phyloP scores from a whole-genome alignment of 2,888 invertebrate species.

The Gryllus longicercus region DNA sequence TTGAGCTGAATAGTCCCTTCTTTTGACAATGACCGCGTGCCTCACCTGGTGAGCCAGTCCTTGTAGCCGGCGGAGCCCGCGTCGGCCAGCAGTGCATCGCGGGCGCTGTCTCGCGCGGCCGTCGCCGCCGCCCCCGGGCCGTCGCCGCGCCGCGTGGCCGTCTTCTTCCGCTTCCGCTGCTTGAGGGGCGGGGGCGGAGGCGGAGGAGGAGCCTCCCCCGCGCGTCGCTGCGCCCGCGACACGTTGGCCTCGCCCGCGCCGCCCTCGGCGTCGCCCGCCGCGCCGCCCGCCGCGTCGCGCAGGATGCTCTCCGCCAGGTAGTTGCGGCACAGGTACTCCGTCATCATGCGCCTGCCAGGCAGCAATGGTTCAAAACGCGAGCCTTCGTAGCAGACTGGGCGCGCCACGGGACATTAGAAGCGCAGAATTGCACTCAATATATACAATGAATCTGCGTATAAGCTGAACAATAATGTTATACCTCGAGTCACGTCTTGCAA shows the following conservation, averaged over 20 bases:
- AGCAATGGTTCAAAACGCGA: background rate
- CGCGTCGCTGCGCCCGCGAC: background rate
- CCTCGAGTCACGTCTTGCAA: too few relatives aligned
- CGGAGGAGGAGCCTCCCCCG: conserved; percentile 42
- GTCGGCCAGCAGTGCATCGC: conserved; percentile 47
- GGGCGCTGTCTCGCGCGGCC: background rate
- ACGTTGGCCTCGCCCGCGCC: background rate
- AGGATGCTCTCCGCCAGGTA: conserved; percentile 71
- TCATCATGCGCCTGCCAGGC: conserved; percentile 65
- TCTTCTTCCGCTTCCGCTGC: background rate
- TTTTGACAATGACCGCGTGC: too few relatives aligned
- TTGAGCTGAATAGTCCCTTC: too few relatives aligned
- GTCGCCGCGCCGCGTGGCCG: background rate
- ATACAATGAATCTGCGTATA: too few relatives aligned
- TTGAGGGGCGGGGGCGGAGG: conserved; percentile 59
- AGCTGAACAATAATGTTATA: too few relatives aligned
- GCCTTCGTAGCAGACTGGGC: too few relatives aligned
- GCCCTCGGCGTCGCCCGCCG: background rate
- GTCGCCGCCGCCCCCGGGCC: conserved; percentile 33
- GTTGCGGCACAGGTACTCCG: conserved; percentile 71
- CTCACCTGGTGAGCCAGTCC: conserved; percentile 71
- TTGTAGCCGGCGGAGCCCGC: conserved; percentile 70
- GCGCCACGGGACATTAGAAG: too few relatives aligned
- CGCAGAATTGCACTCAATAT: too few relatives aligned
- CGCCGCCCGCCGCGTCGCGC: conserved; percentile 52